Evolutionary conservation across 2,888 invertebrate genomes (phyloP).

Genomic region (Eristalinus aeneus): DNA sequence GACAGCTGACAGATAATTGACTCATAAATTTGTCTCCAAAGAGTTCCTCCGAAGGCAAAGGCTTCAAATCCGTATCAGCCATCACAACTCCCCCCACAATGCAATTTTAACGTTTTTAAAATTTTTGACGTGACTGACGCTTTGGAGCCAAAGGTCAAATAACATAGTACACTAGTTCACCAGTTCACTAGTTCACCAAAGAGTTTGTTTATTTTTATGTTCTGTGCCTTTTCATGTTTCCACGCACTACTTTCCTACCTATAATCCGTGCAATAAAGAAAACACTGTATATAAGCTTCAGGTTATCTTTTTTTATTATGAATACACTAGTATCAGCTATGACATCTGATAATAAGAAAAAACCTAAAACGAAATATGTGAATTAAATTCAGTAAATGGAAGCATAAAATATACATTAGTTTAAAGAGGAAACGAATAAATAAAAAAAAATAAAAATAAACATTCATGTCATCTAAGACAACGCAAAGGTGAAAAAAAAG

Average conservation of each 20-base stretch:
- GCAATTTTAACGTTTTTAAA: too few relatives aligned
- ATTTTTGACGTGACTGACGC: too few relatives aligned
- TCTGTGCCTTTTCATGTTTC: background rate
- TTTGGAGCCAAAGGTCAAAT: too few relatives aligned
- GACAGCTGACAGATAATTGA: too few relatives aligned
- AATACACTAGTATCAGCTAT: slow-evolving; percentile 77
- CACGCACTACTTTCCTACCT: background rate
- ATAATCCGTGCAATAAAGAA: slow-evolving; percentile 20
- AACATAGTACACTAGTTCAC: too few relatives aligned
- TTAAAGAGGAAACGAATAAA: slow-evolving; percentile 71
- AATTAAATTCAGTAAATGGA: slow-evolving; percentile 56
- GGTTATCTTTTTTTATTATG: slow-evolving; percentile 56
- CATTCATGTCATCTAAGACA: slow-evolving; percentile 61
- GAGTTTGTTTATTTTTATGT: background rate
- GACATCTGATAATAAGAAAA: slow-evolving; percentile 80
- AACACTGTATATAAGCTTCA: slow-evolving; percentile 45
- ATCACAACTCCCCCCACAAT: too few relatives aligned
- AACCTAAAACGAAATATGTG: slow-evolving; percentile 71
- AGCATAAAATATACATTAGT: background rate
- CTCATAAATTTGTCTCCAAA: too few relatives aligned
- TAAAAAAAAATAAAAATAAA: slow-evolving; percentile 72
- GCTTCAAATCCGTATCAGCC: too few relatives aligned
- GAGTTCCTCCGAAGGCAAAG: too few relatives aligned
- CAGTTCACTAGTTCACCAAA: background rate
- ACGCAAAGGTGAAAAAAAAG: background rate